A percentile compares a stretch with the other conserved stretches of the same genome.
Conservation (phyloP, 2,888 invertebrate genomes). For the Gerosis bhagava region DNA sequence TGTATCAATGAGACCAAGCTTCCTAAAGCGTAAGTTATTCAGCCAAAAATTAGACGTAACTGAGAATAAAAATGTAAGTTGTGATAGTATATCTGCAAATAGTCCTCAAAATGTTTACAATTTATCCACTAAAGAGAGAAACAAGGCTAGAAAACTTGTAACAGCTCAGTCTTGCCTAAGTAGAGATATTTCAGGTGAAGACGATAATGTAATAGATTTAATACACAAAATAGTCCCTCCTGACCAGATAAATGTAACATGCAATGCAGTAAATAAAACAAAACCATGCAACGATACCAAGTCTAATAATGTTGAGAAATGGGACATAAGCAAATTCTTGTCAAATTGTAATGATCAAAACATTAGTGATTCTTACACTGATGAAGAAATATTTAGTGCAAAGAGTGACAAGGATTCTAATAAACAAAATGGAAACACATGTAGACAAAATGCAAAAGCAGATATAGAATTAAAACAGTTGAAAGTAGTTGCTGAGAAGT, state of each 20-base stretch:
- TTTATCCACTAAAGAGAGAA: conserved; percentile 53
- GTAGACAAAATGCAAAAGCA: conserved; percentile 9
- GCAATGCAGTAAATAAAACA: conserved; percentile 46
- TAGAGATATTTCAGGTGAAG: conserved; percentile 54
- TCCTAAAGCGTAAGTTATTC: conserved; percentile 69
- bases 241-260: conserved; percentile 57
- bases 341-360: conserved; percentile 51
- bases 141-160: conserved; percentile 61
- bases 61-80: conserved; percentile 51
- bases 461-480: too few species aligned
- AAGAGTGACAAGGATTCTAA: conserved; percentile 28
- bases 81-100: conserved; percentile 43
- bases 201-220: conserved; percentile 59
- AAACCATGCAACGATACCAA: conserved; percentile 40
- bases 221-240: conserved; percentile 69
- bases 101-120: conserved; percentile 57
- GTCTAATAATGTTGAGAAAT: conserved; percentile 42
- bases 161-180: conserved; percentile 61
- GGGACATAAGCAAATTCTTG: conserved; percentile 59
- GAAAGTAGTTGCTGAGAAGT: too few species aligned
- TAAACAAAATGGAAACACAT: conserved; percentile 22
- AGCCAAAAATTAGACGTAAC: conserved; percentile 65
- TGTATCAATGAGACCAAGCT: conserved; percentile 63
- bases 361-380: conserved; percentile 66
- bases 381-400: conserved; percentile 62